A percentile compares a stretch with the other conserved stretches of the same genome.
phyloP scores from a whole-genome alignment of 1,140 invertebrate species.

The Polypedilum vanderplanki region DNA sequence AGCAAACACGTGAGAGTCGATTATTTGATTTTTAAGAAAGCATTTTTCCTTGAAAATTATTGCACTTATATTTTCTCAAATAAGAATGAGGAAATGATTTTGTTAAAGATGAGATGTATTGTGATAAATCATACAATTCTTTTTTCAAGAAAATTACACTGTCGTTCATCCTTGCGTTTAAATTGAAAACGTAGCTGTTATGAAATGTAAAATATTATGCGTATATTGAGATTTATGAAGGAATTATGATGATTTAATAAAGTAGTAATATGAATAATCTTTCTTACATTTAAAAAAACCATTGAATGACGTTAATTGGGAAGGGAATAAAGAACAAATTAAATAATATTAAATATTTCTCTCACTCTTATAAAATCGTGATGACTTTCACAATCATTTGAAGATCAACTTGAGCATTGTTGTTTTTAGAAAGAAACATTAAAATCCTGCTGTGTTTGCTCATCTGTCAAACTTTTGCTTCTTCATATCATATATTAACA shows the following conservation, averaged over 20 bases:
- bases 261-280: not conserved
- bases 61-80: not conserved
- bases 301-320: not conserved
- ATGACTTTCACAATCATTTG: constrained; percentile 6
- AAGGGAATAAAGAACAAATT: not conserved
- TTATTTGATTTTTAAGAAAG: no score
- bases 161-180: not conserved
- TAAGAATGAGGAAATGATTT: not conserved
- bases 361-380: not conserved
- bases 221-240: not conserved
- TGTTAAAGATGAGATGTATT: not conserved
- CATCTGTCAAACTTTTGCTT: not conserved
- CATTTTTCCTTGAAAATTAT: not conserved
- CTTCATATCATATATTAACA: not conserved
- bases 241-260: not conserved
- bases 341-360: not conserved
- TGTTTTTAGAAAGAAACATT: not conserved
- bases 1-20: no score
- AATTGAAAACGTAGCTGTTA: not conserved
- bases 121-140: not conserved
- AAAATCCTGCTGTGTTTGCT: not conserved
- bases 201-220: not conserved
- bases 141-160: not conserved
- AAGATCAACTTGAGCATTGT: not conserved
- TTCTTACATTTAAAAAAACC: not conserved